Percentiles rank a stretch among this genome's conserved stretches.
These are phyloP conservation scores for Glaucidium brasilianum DNA, from an alignment of 2,113 vertebrate genomes.

Conservation along the genomic window DNA sequence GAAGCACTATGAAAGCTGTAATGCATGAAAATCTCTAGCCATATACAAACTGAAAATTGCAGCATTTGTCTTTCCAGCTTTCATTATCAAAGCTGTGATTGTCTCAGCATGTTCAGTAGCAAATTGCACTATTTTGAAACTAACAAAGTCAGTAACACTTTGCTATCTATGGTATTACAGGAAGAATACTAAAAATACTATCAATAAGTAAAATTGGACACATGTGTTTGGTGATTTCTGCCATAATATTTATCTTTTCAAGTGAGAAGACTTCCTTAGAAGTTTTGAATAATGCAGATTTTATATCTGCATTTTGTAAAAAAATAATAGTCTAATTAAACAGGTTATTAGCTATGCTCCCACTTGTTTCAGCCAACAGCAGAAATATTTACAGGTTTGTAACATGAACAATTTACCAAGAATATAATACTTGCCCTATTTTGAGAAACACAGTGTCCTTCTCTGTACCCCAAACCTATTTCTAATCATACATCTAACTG, in stretches of 20 bases:
- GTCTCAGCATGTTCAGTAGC: conserved; percentile 15
- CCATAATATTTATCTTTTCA: background rate
- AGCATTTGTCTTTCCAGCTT: conserved; percentile 29
- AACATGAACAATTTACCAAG: background rate
- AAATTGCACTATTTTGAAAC: conserved; percentile 22
- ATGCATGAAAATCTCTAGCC: background rate
- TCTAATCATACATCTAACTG: background rate
- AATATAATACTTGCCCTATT: background rate
- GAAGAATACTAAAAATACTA: background rate
- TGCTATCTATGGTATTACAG: background rate
- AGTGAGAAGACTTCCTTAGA: background rate
- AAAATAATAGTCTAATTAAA: background rate
- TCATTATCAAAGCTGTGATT: conserved; percentile 35
- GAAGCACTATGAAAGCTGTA: background rate
- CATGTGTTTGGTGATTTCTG: background rate
- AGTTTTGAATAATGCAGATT: background rate
- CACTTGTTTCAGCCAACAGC: background rate
- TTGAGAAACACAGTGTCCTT: background rate
- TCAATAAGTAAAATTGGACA: background rate
- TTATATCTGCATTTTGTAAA: background rate
- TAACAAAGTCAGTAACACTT: conserved; percentile 10
- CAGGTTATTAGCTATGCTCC: background rate
- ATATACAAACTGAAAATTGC: background rate
- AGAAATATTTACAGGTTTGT: background rate
- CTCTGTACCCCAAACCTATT: background rate